Conservation (phyloP, 2,113 vertebrate species). For the Hylia prasina region DNA sequence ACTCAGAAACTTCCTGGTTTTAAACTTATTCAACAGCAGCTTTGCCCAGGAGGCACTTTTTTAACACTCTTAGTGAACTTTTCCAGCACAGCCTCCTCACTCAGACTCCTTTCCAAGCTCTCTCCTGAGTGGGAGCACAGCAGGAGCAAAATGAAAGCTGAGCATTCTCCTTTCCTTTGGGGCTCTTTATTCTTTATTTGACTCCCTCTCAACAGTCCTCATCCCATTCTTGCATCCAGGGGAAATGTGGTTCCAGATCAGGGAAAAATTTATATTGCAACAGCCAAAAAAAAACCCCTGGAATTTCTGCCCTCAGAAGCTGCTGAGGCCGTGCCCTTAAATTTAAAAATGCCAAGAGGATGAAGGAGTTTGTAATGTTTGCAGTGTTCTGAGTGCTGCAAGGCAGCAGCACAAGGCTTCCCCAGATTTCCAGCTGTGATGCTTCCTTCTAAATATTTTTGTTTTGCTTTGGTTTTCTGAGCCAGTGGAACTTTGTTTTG, state of each 20-base stretch:
- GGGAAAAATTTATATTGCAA: background rate
- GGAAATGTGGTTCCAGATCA: background rate
- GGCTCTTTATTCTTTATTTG: background rate
- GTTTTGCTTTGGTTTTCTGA: background rate
- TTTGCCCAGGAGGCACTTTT: rapidly evolving
- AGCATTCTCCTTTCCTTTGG: background rate
- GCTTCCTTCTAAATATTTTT: background rate
- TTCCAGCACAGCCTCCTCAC: background rate
- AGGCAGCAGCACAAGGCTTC: background rate
- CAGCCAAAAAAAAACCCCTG: background rate
- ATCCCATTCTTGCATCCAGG: background rate
- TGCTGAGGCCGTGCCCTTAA: background rate
- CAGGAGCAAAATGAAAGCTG: background rate
- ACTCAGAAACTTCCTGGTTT: background rate
- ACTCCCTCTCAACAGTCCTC: background rate
- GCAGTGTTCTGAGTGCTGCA: background rate
- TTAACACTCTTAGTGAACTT: background rate
- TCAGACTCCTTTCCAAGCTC: background rate
- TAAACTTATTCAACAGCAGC: background rate
- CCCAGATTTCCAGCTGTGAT: background rate
- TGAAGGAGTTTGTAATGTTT: background rate
- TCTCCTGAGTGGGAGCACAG: background rate
- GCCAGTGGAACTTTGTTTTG: background rate
- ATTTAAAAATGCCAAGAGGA: background rate
- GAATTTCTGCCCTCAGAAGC: background rate